Base-by-base conservation (phyloP, 2,888 invertebrate genomes). In the Cynaeus angustus region DNA sequence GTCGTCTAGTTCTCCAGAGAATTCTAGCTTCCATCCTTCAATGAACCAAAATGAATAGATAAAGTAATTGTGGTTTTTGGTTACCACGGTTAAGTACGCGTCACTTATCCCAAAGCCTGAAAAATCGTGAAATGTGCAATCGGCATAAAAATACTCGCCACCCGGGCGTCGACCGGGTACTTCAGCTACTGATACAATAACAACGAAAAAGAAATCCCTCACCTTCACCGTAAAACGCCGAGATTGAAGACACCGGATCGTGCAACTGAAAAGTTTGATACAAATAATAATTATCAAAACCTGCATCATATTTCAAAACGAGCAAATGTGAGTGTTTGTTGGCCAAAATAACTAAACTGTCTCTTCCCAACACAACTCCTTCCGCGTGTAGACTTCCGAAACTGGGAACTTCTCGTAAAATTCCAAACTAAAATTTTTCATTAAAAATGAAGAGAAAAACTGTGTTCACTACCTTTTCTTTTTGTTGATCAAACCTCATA, bases 21-120 rank as follows among this genome's bases (percentile, higher is more conserved):
- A 79, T 76, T 81, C 79, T 37, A 83, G 46, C 74, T 79, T 79
- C 83, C 84, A 84, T 0, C 83, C 84, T 70, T 81, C 79, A 13
- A 84, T 73, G 70, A 80, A 81, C 64, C 78, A 72, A 70, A 80
- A 84, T 1, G 81, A 79, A 65, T 82, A 85, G 37, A 85, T 78
- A 52, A 78, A 80, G 69, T 82, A 84, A 6, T 74, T 71, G 5
- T 79, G 78, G 59, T 73, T 74, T 62, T 79, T 75, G 3, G 81
- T 81, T 3, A 83, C 81, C 10, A 81, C 76, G 53, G 79, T 77
- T 53, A 85, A 73, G 72, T 80, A 84, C 5, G 82, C 81, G 66
- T 84, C 83, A 61, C 81, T 82, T 21, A 73, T 77, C 30, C 80
- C 83, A 75, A 79, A 79, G 68, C 74, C 83, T 83, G 55, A 48